Percentiles rank a stretch among this genome's conserved stretches.
These are phyloP conservation scores for Ryuthela nishihirai DNA, from an alignment of 2,888 invertebrate genomes.

Conservation along the genomic window DNA sequence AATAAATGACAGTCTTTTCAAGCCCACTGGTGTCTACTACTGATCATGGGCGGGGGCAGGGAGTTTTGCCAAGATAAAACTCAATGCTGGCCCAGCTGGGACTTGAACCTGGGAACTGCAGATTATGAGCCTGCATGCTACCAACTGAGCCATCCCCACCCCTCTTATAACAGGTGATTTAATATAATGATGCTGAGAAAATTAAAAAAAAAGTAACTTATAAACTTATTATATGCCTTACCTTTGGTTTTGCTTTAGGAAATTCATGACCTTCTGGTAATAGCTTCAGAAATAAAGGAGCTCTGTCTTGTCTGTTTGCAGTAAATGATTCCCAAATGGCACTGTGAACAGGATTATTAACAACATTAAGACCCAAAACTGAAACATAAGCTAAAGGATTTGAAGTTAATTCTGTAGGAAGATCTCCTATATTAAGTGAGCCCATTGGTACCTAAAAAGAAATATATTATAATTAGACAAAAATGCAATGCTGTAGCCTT, in stretches of 20 bases:
- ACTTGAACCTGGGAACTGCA: too few relatives aligned
- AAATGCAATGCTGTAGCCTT: too few relatives aligned
- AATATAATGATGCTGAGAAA: not conserved
- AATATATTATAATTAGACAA: too few relatives aligned
- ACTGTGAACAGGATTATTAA: constrained; percentile 80
- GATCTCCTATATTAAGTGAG: constrained; percentile 48
- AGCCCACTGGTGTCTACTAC: too few relatives aligned
- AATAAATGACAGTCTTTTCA: too few relatives aligned
- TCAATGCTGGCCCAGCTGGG: too few relatives aligned
- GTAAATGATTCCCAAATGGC: constrained; percentile 91
- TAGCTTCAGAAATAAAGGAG: constrained; percentile 77
- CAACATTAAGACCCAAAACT: constrained; percentile 79
- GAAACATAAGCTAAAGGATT: constrained; percentile 83
- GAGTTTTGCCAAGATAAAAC: too few relatives aligned
- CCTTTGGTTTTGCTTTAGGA: constrained; percentile 58
- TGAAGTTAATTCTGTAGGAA: constrained; percentile 78
- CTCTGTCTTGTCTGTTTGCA: constrained; percentile 74
- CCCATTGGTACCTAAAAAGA: too few relatives aligned
- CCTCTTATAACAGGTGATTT: not conserved
- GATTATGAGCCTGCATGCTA: too few relatives aligned
- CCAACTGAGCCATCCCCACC: too few relatives aligned
- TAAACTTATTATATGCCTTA: constrained; percentile 42
- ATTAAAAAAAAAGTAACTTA: not conserved
- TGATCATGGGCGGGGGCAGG: too few relatives aligned
- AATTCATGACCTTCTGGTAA: constrained; percentile 79